Conservation (phyloP, 2,888 invertebrate species). For the Tanytarsus gracilentus region DNA sequence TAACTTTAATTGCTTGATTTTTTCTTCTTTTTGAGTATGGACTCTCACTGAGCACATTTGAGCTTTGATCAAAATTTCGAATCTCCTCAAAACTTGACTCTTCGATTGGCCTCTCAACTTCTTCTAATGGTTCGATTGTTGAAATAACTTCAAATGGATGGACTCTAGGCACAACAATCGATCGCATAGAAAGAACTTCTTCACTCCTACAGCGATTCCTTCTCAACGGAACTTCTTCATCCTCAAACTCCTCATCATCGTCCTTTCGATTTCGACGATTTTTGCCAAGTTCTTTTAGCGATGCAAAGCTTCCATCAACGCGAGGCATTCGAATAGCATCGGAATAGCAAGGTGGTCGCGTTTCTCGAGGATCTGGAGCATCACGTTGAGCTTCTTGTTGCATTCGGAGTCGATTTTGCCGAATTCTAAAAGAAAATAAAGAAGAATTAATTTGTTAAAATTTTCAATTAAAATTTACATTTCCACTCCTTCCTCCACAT, state of each 20-base stretch:
- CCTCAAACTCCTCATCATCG: slow-evolving; percentile 33
- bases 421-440: slow-evolving; percentile 36
- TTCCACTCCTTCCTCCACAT: slow-evolving; percentile 40
- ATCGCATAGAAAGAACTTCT: slow-evolving; percentile 33
- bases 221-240: slow-evolving; percentile 35
- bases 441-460: neutral
- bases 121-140: neutral
- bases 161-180: slow-evolving; percentile 1
- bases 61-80: slow-evolving; percentile 8
- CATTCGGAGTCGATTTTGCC: slow-evolving; percentile 48
- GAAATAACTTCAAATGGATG: slow-evolving; percentile 22
- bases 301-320: slow-evolving; percentile 52
- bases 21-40: slow-evolving; percentile 17
- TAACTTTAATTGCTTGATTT: neutral
- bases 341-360: slow-evolving; percentile 64
- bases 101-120: neutral
- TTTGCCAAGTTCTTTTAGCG: slow-evolving; percentile 41
- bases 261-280: slow-evolving; percentile 41
- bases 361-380: slow-evolving; percentile 60
- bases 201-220: slow-evolving; percentile 40
- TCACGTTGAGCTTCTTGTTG: slow-evolving; percentile 49
- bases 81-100: slow-evolving; percentile 13
- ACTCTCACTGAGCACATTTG: slow-evolving; percentile 3
- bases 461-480: slow-evolving; percentile 35
- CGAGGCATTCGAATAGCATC: slow-evolving; percentile 69